A percentile compares a stretch with the other conserved stretches of the same genome.
Conservation (phyloP, 2,797 vertebrate species). For the Eulemur coronatus region DNA sequence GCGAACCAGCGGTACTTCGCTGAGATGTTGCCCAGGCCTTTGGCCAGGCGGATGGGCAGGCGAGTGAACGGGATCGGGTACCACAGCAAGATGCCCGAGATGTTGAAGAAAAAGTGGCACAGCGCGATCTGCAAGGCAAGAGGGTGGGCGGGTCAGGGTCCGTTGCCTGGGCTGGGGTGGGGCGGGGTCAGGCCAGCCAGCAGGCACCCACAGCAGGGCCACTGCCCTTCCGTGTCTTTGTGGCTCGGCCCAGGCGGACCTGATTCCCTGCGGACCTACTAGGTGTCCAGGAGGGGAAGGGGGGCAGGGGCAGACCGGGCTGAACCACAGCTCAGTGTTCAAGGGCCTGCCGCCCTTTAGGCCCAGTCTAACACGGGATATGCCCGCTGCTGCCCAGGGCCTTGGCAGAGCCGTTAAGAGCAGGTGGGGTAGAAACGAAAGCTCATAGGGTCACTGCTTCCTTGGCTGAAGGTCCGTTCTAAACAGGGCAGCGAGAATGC, state of each 20-base stretch:
- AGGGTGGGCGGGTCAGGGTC: not conserved
- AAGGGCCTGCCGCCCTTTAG: not conserved
- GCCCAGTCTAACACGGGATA: not conserved
- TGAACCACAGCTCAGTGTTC: not conserved
- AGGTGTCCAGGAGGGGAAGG: fast-evolving
- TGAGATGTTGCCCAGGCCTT: constrained; percentile 90
- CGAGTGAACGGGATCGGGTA: constrained; percentile 93
- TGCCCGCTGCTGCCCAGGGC: not conserved
- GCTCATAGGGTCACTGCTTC: not conserved
- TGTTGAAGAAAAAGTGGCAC: constrained; percentile 98
- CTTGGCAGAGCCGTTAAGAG: not conserved
- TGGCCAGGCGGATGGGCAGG: constrained; percentile 91
- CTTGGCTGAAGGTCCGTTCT: not conserved
- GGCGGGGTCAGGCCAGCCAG: fast-evolving
- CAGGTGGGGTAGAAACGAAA: not conserved
- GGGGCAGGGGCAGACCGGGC: no score
- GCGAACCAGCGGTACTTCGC: constrained; percentile 84
- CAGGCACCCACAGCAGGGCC: not conserved
- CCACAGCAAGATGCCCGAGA: constrained; percentile 94
- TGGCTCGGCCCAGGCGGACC: not conserved
- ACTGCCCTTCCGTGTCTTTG: not conserved
- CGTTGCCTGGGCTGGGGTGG: fast-evolving
- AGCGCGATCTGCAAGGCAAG: constrained; percentile 91
- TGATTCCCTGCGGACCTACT: not conserved
- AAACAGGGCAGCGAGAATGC: no score